These are phyloP conservation scores for Helleia helle DNA, from an alignment of 2,888 invertebrate species.

Conservation along the genomic window DNA sequence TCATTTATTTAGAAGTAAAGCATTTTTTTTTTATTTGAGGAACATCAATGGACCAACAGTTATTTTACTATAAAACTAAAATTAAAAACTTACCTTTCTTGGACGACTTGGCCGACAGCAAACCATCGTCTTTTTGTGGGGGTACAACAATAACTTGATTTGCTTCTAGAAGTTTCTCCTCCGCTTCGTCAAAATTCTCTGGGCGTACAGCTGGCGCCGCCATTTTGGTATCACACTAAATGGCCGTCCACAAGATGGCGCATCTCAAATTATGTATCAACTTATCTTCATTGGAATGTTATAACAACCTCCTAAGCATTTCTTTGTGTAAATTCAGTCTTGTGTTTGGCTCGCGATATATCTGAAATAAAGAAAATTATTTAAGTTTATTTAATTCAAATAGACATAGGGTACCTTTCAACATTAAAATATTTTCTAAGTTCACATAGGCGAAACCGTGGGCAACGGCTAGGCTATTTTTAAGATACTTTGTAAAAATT, in stretches of 20 bases:
- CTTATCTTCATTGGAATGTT: slow-evolving; percentile 22
- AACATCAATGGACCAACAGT: too few relatives aligned
- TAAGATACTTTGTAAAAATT: neutral
- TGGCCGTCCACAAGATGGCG: slow-evolving; percentile 29
- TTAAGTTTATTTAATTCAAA: too few relatives aligned
- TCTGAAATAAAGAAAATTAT: slow-evolving; percentile 28
- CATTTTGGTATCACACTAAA: slow-evolving; percentile 34
- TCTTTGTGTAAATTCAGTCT: slow-evolving; percentile 32
- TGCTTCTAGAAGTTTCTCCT: slow-evolving; percentile 44
- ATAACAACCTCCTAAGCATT: slow-evolving; percentile 28
- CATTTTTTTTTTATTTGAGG: too few relatives aligned
- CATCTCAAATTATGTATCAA: slow-evolving; percentile 14
- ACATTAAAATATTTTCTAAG: too few relatives aligned
- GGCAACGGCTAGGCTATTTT: too few relatives aligned
- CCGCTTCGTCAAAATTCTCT: slow-evolving; percentile 43
- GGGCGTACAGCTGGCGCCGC: slow-evolving; percentile 42
- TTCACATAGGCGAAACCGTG: too few relatives aligned
- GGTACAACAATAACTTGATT: slow-evolving; percentile 37
- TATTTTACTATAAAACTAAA: too few relatives aligned
- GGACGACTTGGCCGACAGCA: slow-evolving; percentile 47
- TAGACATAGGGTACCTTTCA: too few relatives aligned
- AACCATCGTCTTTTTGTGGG: slow-evolving; percentile 28
- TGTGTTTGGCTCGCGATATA: slow-evolving; percentile 33
- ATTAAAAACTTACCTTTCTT: slow-evolving; percentile 68
- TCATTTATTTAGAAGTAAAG: too few relatives aligned